Percentiles rank a stretch among this genome's conserved stretches.
These are phyloP conservation scores for Phalera bucephala DNA, from an alignment of 2,888 invertebrate genomes.

Conservation along the genomic window DNA sequence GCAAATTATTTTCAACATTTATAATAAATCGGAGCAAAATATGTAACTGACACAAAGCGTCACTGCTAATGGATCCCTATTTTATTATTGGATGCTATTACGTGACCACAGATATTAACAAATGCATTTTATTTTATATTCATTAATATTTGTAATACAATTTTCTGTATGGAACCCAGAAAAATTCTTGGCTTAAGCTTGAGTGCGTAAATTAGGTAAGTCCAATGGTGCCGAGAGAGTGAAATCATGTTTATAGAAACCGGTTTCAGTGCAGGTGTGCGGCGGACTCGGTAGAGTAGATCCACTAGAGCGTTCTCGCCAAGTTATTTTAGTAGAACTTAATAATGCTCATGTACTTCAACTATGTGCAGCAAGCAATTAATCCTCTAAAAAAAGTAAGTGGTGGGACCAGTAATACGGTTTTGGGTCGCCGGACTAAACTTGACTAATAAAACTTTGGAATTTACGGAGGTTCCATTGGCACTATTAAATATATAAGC, in stretches of 20 bases:
- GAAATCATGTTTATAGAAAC: constrained; percentile 74
- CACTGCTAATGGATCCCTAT: constrained; percentile 5
- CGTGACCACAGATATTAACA: constrained; percentile 1
- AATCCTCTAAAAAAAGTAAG: constrained; percentile 16
- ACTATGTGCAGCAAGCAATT: constrained; percentile 17
- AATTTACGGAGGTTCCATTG: too few relatives aligned
- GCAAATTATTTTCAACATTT: too few relatives aligned
- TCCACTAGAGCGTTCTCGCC: constrained; percentile 21
- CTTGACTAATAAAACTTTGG: background rate
- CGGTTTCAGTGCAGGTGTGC: constrained; percentile 77
- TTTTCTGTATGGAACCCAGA: constrained; percentile 10
- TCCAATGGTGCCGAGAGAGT: constrained; percentile 59
- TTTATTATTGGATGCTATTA: background rate
- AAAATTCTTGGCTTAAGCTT: constrained; percentile 24
- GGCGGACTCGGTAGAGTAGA: constrained; percentile 25
- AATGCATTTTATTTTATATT: constrained; percentile 9
- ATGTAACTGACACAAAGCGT: too few relatives aligned
- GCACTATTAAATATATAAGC: too few relatives aligned
- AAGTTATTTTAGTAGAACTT: constrained; percentile 27
- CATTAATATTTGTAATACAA: too few relatives aligned
- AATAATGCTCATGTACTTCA: constrained; percentile 15
- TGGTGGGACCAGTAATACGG: constrained; percentile 1
- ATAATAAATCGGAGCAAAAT: too few relatives aligned
- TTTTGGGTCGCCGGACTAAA: background rate
- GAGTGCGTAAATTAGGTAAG: constrained; percentile 48